Evolutionary conservation across 2,113 vertebrate species (phyloP).

Genomic region (Pollimyrus isidori): DNA sequence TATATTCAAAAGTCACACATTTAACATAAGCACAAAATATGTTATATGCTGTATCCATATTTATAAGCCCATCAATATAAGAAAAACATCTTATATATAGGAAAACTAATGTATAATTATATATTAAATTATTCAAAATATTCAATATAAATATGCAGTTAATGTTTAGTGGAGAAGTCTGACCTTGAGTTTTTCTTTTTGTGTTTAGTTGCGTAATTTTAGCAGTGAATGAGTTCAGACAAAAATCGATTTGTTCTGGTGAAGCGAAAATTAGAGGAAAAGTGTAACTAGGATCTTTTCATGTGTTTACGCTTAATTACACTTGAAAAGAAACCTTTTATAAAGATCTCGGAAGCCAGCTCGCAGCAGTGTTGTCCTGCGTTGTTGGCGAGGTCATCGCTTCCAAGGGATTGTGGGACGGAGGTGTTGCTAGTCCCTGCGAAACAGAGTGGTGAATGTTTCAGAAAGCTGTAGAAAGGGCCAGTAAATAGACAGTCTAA

Average conservation of each 20-base stretch:
- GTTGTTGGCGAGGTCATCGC: conserved; percentile 23
- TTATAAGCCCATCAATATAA: background rate
- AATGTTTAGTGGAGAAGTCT: background rate
- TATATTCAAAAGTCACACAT: background rate
- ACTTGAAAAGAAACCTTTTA: conserved; percentile 46
- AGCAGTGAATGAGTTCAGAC: background rate
- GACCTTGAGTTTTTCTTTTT: background rate
- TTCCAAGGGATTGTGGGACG: conserved; percentile 17
- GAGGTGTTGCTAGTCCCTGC: background rate
- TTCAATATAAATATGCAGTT: background rate
- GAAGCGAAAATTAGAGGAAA: background rate
- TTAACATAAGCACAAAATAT: background rate
- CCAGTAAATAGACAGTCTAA: no score
- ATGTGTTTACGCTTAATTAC: background rate
- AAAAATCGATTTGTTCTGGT: background rate
- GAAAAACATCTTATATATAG: background rate
- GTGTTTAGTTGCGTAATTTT: background rate
- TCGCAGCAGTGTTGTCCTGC: conserved; percentile 42
- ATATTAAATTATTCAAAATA: background rate
- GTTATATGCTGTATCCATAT: background rate
- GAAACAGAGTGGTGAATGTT: background rate
- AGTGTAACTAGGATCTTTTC: background rate
- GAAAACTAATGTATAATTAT: background rate
- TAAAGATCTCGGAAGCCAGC: conserved; percentile 44
- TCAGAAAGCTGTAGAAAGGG: background rate